Evolutionary conservation across 2,113 vertebrate species (phyloP), one percentile per base, ranked within the genome.

Genomic region (Sphaerodactylus townsendi): DNA sequence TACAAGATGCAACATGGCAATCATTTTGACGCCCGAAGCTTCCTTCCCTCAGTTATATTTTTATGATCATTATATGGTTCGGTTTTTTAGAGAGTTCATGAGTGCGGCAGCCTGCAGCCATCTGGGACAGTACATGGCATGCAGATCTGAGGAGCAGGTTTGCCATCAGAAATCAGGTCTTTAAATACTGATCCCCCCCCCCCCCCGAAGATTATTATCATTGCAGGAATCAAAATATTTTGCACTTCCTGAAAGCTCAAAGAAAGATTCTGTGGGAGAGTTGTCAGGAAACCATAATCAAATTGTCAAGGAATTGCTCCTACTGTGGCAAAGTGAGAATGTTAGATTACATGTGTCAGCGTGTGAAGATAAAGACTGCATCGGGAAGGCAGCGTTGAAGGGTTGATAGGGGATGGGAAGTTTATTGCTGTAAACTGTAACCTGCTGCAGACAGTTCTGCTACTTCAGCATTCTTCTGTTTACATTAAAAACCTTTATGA

Each of bases 141-240:
- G 92, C 79, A 87, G 85, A 93, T 92, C 81, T 88, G 90, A 64
- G 41, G 44, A 69, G 83, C 30, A 77, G 77, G 65, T 68, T 93
- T 90, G 65, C 89, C 79, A 95, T 95, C 92, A 92, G 91, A 92
- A 95, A 94, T 95, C 93, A 94, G 89, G 95, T 92, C 92, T 92
- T 93, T 82, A 89, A 87, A 91, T 90, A n/a, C 88, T 81, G 25
- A 88, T 94, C 91, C 87, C 68, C 85, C 78, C 56, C 68, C 86
- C n/a, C n/a, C n/a, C 77, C 77, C 80, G 46, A 81, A 79, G 85
- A 95, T 89, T 86, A 89, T 93, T 93, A 93, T 95, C 91, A 94
- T 93, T 95, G 88, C 88, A 89, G 94, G 39, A 94, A 96, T 96
- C 92, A 96, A 95, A 96, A 96, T 96, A 95, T 95, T 95, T 95